Base-by-base conservation (phyloP, 2,888 invertebrate species). In the Leucoma salicis region DNA sequence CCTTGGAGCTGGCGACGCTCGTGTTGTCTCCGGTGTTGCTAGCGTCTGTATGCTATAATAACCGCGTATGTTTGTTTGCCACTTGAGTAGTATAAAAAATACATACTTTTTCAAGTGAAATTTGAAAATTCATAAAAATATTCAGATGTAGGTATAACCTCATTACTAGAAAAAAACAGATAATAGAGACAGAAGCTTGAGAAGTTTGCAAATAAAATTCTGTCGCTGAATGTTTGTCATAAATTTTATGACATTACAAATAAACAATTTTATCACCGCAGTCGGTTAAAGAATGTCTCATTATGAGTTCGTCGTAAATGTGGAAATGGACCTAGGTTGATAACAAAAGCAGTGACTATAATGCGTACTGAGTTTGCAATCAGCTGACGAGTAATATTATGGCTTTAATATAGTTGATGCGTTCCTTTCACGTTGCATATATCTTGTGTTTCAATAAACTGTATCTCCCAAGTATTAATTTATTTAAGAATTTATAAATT, bases 311-410 rank as follows among this genome's bases (percentile, higher is more conserved):
- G 46, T 47, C 53, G 57, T 63, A 57, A 65, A 67, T 66, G 60
- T 63, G 56, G 54, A 67, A 70, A 72, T 63, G 56, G 57, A 51
- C 57, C 46, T 53, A 57, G 54, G 46, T 42, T 45, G 59, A 54
- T 57, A 72, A 75, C 78, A 78, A 80, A 73, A 52, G 59, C 53
- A 36, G 31, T 58, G 59, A 52, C 71, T 70, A 21, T 4, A 72
- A 72, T 71, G 72, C 78, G 72, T 78, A 72, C 69, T 63, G 68
- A 78, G 78, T 76, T 76, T 66, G 53, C 71, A 70, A 80, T 80
- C 74, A 55, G 46, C 49, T 40, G 39, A 39, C 67, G 69, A 79
- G 78, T 82, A 77, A 81, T 78, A 78, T 77, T 78, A 67, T 69
- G 63, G 67, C 66, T 73, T 66, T 69, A 72, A 70, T 70, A 3